These are phyloP conservation scores for Cryptocephalus moraei DNA, from an alignment of 2,888 invertebrate genomes.

Conservation along the genomic window DNA sequence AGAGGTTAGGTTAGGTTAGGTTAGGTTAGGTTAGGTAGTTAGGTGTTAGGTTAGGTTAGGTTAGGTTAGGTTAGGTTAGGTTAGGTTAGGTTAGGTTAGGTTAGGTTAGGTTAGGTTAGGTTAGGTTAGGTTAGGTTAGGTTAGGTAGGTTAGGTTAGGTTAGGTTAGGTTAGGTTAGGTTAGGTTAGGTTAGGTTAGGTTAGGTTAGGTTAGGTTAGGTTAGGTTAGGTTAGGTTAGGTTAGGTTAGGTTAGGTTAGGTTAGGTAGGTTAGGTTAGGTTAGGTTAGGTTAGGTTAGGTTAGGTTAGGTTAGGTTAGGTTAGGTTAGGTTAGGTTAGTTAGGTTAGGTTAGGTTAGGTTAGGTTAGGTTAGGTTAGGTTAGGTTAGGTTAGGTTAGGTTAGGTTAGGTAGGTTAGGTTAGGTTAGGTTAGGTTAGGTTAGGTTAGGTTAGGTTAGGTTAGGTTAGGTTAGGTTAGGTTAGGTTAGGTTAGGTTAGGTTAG, in stretches of 20 bases:
- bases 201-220: slow-evolving; percentile 1
- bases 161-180: not conserved
- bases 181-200: not conserved
- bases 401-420: not conserved
- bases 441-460: not conserved
- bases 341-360: slow-evolving; percentile 13
- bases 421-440: not conserved
- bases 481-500: not conserved
- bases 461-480: not conserved
- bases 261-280: slow-evolving; percentile 8
- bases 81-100: too few species aligned
- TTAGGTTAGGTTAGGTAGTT: too few species aligned
- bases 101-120: too few species aligned
- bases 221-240: slow-evolving; percentile 1
- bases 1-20: too few species aligned
- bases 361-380: slow-evolving; percentile 7
- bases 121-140: too few species aligned
- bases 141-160: slow-evolving; percentile 3
- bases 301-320: slow-evolving; percentile 12
- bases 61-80: too few species aligned
- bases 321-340: slow-evolving; percentile 5
- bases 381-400: not conserved
- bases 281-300: slow-evolving; percentile 14
- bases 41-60: too few species aligned
- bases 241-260: slow-evolving; percentile 1